These are phyloP conservation scores for Phymastichus coffea DNA, from an alignment of 1,140 invertebrate species.

Conservation along the genomic window DNA sequence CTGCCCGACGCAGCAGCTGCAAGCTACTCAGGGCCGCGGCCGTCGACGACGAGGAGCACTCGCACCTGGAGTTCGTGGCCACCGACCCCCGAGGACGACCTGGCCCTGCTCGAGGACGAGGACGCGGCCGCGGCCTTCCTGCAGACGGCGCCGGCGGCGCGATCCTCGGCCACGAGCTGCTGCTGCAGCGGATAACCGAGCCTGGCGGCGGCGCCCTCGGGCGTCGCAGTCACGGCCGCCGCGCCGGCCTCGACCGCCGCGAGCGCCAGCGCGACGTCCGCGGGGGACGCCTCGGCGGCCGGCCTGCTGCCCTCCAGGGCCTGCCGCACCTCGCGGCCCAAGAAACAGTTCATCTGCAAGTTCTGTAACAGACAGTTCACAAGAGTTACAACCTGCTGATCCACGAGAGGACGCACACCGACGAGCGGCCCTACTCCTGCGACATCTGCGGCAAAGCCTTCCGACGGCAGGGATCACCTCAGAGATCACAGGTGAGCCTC, in stretches of 20 bases:
- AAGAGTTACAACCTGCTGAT: constrained; percentile 98
- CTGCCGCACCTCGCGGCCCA: constrained; percentile 61
- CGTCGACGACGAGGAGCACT: constrained; percentile 45
- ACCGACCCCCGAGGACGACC: constrained; percentile 60
- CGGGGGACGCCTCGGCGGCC: constrained; percentile 35
- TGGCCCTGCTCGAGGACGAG: constrained; percentile 50
- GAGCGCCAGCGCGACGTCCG: constrained; percentile 46
- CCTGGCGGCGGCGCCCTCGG: constrained; percentile 25
- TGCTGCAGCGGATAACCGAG: constrained; percentile 47
- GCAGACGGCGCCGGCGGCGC: constrained; percentile 47
- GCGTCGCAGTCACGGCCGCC: constrained; percentile 21
- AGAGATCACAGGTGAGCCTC: constrained; percentile 83
- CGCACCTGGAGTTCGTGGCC: constrained; percentile 46
- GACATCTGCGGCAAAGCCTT: constrained; percentile 92
- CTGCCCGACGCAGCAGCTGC: constrained; percentile 10
- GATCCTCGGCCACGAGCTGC: constrained; percentile 39
- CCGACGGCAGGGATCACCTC: constrained; percentile 89
- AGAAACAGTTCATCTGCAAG: constrained; percentile 82
- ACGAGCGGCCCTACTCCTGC: constrained; percentile 96
- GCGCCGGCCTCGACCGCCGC: constrained; percentile 18
- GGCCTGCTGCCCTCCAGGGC: constrained; percentile 30
- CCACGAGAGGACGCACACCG: constrained; percentile 96
- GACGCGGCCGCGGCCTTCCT: constrained; percentile 35
- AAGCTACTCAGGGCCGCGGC: constrained; percentile 21
- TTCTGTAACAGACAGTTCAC: constrained; percentile 97